Percentiles rank a stretch among this genome's conserved stretches.
Conservation (phyloP, 2,113 vertebrate genomes). For the Delphinapterus leucas region DNA sequence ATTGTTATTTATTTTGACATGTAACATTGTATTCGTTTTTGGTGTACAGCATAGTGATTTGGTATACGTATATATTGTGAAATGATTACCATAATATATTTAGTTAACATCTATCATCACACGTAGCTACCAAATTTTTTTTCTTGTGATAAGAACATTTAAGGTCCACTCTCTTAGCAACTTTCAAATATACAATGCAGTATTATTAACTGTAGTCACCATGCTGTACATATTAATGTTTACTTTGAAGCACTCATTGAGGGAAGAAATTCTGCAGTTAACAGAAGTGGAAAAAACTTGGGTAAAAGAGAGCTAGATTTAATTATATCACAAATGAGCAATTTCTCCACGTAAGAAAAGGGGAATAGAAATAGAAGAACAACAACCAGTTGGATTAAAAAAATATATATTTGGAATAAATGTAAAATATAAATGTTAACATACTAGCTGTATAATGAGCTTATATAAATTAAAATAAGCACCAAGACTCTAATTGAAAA, state of each 20-base stretch:
- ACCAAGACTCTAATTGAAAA: neutral
- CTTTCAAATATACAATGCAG: neutral
- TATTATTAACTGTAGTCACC: neutral
- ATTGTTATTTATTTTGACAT: neutral
- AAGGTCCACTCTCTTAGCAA: neutral
- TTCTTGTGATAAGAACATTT: neutral
- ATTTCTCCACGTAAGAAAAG: neutral
- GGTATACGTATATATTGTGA: neutral
- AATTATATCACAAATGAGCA: neutral
- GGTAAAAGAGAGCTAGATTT: neutral
- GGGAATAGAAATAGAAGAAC: neutral
- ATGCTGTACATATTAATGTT: neutral
- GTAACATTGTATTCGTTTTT: neutral
- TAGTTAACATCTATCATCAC: neutral
- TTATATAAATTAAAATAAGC: neutral
- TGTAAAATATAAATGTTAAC: neutral
- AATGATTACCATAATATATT: neutral
- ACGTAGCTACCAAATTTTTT: neutral
- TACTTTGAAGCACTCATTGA: neutral
- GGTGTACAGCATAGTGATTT: neutral
- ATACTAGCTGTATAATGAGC: neutral
- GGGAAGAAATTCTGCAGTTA: neutral
- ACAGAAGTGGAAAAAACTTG: neutral
- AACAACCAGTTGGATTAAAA: neutral
- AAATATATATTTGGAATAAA: neutral